A percentile compares a stretch with the other conserved stretches of the same genome.
These are phyloP conservation scores for Neoscelio sp. DNA, from an alignment of 2,888 invertebrate genomes.

Conservation along the genomic window DNA sequence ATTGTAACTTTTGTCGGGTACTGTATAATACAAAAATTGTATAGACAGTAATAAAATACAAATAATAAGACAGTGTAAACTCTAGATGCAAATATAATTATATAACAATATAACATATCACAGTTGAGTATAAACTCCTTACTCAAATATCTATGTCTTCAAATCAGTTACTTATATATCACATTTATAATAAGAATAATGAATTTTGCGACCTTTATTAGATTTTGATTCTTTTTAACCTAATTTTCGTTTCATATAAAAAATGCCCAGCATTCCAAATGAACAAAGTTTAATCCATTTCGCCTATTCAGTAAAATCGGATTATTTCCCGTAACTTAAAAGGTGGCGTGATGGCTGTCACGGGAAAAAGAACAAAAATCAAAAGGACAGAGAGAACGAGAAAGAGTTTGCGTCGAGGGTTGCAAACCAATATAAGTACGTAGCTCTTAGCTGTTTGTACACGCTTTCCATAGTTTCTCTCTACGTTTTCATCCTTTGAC, in stretches of 20 bases:
- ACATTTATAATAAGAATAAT: conserved; percentile 41
- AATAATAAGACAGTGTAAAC: too few relatives aligned
- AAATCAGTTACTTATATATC: conserved; percentile 22
- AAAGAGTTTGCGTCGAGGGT: conserved; percentile 61
- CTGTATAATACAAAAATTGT: too few relatives aligned
- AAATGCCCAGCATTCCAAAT: conserved; percentile 56
- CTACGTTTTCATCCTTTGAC: conserved; percentile 76
- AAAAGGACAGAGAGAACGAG: conserved; percentile 67
- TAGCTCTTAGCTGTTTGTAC: conserved; percentile 78
- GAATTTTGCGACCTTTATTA: conserved; percentile 34
- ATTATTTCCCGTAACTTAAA: conserved; percentile 59
- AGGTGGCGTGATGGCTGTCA: conserved; percentile 47
- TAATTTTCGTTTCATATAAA: conserved; percentile 51
- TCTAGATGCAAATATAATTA: too few relatives aligned
- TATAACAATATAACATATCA: too few relatives aligned
- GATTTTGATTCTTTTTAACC: conserved; percentile 54
- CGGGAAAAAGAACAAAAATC: conserved; percentile 46
- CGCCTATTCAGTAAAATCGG: conserved; percentile 63
- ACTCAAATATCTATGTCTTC: too few relatives aligned
- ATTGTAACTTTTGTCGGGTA: too few relatives aligned
- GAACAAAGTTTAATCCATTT: conserved; percentile 66
- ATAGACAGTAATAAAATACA: too few relatives aligned
- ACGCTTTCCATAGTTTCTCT: conserved; percentile 74
- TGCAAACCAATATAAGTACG: conserved; percentile 74
- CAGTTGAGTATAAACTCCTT: too few relatives aligned